Conservation (phyloP, 2,113 vertebrate genomes). For the Brachyhypopomus occidentalis region DNA sequence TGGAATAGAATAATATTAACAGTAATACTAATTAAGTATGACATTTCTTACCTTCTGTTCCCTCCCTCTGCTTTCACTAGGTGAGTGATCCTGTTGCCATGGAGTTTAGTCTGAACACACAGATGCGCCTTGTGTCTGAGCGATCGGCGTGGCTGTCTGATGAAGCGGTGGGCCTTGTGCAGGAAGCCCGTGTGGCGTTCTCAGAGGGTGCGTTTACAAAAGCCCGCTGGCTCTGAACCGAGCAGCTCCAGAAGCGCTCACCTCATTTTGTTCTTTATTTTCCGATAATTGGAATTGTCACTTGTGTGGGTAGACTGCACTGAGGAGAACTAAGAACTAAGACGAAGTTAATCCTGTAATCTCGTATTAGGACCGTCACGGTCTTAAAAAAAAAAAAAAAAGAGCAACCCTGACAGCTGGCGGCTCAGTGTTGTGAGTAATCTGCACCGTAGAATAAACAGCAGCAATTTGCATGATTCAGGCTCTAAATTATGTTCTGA, state of each 20-base stretch:
- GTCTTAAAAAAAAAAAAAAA: too few species aligned
- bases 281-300: too few species aligned
- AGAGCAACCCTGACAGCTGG: too few species aligned
- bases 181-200: constrained; percentile 87
- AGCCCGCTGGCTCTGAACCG: neutral
- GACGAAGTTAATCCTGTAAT: too few species aligned
- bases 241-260: too few species aligned
- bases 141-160: constrained; percentile 90
- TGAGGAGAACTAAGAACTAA: too few species aligned
- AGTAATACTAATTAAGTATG: neutral
- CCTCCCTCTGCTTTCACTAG: constrained; percentile 61
- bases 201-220: constrained; percentile 79
- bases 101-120: constrained; percentile 94
- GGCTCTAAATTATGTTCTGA: neutral
- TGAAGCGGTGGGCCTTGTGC: constrained; percentile 90
- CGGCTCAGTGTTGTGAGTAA: too few species aligned
- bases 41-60: neutral
- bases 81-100: constrained; percentile 94
- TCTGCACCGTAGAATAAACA: too few species aligned
- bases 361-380: too few species aligned
- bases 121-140: constrained; percentile 90
- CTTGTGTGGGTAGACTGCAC: too few species aligned
- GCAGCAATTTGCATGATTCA: neutral
- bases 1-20: neutral
- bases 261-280: too few species aligned